phyloP scores from a whole-genome alignment of 2,797 vertebrate species.

The Melanotaenia pygmaea region DNA sequence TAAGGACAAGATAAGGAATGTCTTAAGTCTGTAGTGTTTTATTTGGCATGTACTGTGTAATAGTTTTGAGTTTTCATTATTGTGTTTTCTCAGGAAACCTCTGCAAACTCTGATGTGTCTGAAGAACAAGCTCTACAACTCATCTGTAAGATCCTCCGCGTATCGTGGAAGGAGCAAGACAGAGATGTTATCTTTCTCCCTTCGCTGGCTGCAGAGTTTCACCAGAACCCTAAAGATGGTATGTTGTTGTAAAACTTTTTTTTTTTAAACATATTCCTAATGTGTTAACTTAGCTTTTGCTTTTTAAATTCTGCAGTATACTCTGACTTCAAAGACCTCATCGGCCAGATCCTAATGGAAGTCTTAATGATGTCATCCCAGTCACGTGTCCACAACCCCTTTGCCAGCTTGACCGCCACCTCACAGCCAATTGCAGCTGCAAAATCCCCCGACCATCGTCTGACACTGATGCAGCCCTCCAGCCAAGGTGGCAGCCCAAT shows the following conservation, averaged over 20 bases:
- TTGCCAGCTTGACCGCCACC: conserved; percentile 96
- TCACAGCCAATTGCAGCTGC: conserved; percentile 95
- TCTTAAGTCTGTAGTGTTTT: neutral
- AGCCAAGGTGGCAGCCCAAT: conserved; percentile 93
- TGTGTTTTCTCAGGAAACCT: conserved; percentile 84
- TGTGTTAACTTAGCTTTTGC: neutral
- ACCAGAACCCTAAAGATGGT: conserved; percentile 95
- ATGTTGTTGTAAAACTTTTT: conserved; percentile 1
- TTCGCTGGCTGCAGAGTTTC: conserved; percentile 93
- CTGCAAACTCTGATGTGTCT: conserved; percentile 90
- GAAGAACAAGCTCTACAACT: conserved; percentile 98
- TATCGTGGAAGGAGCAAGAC: conserved; percentile 98
- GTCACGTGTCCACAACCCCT: conserved; percentile 93
- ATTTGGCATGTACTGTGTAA: neutral
- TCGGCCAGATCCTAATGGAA: conserved; percentile 99
- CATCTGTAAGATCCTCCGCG: conserved; percentile 98
- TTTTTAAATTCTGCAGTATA: conserved; percentile 83
- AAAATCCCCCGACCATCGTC: conserved; percentile 91
- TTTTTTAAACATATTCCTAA: neutral
- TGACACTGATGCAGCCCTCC: conserved; percentile 88
- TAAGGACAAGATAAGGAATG: neutral
- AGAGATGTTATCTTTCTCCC: conserved; percentile 97
- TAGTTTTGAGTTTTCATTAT: neutral
- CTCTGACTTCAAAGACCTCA: conserved; percentile 98
- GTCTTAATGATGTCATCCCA: conserved; percentile 99